Conservation (phyloP, 1,140 invertebrate species). For the Schmidtea mediterranea region DNA sequence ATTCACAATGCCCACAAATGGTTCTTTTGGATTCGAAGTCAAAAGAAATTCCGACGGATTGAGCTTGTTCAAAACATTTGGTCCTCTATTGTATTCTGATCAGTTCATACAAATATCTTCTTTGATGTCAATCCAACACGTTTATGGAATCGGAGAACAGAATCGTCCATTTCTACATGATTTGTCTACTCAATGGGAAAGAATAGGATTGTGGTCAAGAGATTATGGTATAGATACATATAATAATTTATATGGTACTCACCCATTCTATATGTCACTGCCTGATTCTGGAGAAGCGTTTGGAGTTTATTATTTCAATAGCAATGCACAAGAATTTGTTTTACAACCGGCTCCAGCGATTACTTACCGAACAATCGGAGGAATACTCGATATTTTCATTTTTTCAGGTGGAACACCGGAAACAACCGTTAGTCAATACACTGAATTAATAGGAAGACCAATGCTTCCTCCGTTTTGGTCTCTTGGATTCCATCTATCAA, state of each 20-base stretch:
- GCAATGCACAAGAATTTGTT: constrained; percentile 16
- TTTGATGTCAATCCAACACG: not conserved
- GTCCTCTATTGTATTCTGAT: not conserved
- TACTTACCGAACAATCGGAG: constrained; percentile 18
- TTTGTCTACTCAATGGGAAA: not conserved
- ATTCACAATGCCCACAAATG: not conserved
- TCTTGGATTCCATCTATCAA: too few relatives aligned
- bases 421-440: constrained; percentile 45
- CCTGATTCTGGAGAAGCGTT: constrained; percentile 28
- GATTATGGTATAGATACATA: too few relatives aligned
- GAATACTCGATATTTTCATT: constrained; percentile 22
- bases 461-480: constrained; percentile 57
- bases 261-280: constrained; percentile 46
- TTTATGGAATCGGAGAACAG: not conserved
- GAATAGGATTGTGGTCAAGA: constrained; percentile 1
- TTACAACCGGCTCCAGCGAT: constrained; percentile 13
- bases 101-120: not conserved
- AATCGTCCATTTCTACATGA: not conserved
- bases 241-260: constrained; percentile 46
- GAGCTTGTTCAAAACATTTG: not conserved
- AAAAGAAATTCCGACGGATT: not conserved
- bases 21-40: not conserved
- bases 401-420: constrained; percentile 32
- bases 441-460: constrained; percentile 41
- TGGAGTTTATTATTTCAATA: constrained; percentile 19